Conservation (phyloP, 2,888 invertebrate genomes). For the Rotaria sp. region DNA sequence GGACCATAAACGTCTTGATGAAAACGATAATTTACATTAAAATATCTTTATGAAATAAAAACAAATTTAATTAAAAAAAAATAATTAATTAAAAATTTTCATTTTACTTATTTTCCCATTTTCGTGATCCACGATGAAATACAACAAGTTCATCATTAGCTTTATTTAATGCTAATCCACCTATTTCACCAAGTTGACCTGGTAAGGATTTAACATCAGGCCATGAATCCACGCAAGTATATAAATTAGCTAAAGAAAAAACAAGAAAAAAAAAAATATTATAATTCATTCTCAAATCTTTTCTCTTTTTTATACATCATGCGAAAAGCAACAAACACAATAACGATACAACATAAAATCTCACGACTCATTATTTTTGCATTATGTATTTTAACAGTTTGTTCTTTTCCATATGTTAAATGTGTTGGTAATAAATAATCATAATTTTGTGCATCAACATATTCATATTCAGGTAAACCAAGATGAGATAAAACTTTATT, state of each 20-base stretch:
- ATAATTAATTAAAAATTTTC: neutral
- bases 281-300: neutral
- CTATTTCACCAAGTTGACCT: constrained; percentile 67
- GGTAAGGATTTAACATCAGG: constrained; percentile 22
- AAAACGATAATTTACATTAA: neutral
- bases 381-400: constrained; percentile 18
- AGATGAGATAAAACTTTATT: constrained; percentile 23
- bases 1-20: neutral
- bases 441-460: constrained; percentile 4
- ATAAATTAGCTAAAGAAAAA: neutral
- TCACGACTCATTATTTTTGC: neutral
- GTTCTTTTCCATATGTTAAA: neutral
- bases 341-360: neutral
- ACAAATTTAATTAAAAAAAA: neutral
- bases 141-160: constrained; percentile 70
- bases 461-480: constrained; percentile 25
- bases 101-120: constrained; percentile 38
- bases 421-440: constrained; percentile 22
- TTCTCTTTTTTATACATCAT: neutral
- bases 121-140: constrained; percentile 67
- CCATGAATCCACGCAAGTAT: neutral
- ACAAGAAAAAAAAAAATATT: no score
- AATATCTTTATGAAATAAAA: neutral
- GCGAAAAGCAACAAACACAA: neutral
- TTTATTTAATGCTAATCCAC: constrained; percentile 74